Evolutionary conservation across 2,113 vertebrate genomes (phyloP), one percentile per base, ranked within the genome.

Genomic region (Eulemur rufifrons): DNA sequence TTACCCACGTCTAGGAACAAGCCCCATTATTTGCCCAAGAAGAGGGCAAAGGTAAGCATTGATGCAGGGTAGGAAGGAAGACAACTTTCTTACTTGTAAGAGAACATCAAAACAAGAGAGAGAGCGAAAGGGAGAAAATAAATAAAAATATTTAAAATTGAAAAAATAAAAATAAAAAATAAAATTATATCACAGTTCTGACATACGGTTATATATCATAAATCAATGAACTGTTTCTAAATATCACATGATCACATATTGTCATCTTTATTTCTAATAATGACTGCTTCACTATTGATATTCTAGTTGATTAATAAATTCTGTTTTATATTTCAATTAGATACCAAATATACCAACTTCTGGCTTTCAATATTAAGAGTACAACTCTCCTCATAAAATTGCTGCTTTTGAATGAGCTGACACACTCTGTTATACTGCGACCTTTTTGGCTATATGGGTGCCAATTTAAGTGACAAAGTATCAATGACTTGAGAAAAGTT

Each of bases 1-100:
- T 98, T 98, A 97, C 29, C 91, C 83, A 83, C 73, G 52, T 95
- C 77, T 97, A 97, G 94, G 86, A 97, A 87, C 47, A 98, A 89
- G 82, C 50, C 21, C 47, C 54, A 56, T 68, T 71, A 92, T 89
- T 74, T 84, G 68, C 32, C 68, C 29, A 32, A 54, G 61, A 34
- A 52, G 52, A 89, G 15, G 21, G 11, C 15, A 68, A 25, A 29
- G 64, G 52, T 29, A 23, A 13, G 94, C 18, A 61, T 0, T 27
- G 17, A 83, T 47, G 25, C n/a, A 96, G 34, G 13, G 27, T 29
- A 61, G 87, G 17, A 64, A 68, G 42, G 29, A 84, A 83, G 47
- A 66, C 6, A 78, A 68, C 25, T 47, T 74, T 83, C 39, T 84
- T 45, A 91, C 18, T 94, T 86, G 56, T 45, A 42, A 96, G 93